phyloP scores from a whole-genome alignment of 2,797 vertebrate genomes.

The Sebastes taczanowskii region DNA sequence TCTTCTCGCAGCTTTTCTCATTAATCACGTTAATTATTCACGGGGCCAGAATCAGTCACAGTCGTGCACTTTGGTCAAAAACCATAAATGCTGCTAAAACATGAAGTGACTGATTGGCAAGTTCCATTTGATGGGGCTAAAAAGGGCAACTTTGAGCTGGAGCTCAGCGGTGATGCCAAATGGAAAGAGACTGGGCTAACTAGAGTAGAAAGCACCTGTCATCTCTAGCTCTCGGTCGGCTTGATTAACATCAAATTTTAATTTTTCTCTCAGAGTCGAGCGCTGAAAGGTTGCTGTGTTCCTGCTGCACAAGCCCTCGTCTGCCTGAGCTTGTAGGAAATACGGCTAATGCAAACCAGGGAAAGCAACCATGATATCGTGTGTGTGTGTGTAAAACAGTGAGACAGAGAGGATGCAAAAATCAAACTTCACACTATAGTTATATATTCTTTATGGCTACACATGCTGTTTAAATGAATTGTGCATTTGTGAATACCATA shows the following conservation, averaged over 20 bases:
- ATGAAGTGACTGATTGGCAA: constrained; percentile 69
- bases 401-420: not conserved
- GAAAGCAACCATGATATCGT: constrained; percentile 40
- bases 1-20: constrained; percentile 25
- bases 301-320: constrained; percentile 40
- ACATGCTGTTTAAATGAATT: constrained; percentile 57
- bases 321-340: constrained; percentile 48
- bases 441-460: constrained; percentile 36
- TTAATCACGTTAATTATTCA: constrained; percentile 71
- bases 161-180: constrained; percentile 88
- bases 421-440: constrained; percentile 24
- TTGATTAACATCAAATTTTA: constrained; percentile 99
- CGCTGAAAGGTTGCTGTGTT: constrained; percentile 84
- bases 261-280: constrained; percentile 92
- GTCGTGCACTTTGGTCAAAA: constrained; percentile 61
- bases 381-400: constrained; percentile 23
- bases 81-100: constrained; percentile 69
- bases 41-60: constrained; percentile 41
- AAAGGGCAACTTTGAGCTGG: constrained; percentile 60
- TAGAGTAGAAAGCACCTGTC: constrained; percentile 99
- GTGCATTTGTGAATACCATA: constrained; percentile 58
- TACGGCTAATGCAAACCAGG: constrained; percentile 39
- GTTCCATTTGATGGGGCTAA: constrained; percentile 68
- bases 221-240: constrained; percentile 91
- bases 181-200: constrained; percentile 96